Percentiles rank a stretch among this genome's conserved stretches.
These are phyloP conservation scores for Pachliopta kotzebuea DNA, from an alignment of 2,888 invertebrate species.

Conservation along the genomic window DNA sequence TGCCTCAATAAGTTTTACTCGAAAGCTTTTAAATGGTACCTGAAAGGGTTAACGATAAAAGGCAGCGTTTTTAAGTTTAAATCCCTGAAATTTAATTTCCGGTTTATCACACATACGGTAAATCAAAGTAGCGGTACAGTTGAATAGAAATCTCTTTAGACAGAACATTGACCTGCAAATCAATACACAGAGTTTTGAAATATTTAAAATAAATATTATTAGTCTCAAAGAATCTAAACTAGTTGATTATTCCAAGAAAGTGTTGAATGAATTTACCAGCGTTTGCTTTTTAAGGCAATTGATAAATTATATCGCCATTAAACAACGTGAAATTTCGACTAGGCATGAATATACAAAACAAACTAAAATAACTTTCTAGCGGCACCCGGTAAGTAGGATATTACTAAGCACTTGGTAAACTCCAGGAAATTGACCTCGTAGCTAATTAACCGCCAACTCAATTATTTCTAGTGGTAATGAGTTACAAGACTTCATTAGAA, in stretches of 20 bases:
- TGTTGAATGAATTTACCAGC: too few relatives aligned
- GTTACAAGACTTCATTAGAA: slow-evolving; percentile 22
- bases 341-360: background rate
- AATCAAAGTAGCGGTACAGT: background rate
- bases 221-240: too few relatives aligned
- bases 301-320: too few relatives aligned
- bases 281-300: too few relatives aligned
- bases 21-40: background rate
- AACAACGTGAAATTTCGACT: too few relatives aligned
- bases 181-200: background rate
- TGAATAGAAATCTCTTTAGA: background rate
- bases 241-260: too few relatives aligned
- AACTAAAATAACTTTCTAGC: background rate
- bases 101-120: background rate
- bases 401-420: slow-evolving; percentile 10
- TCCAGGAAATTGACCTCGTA: slow-evolving; percentile 17
- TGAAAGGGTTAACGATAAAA: slow-evolving; percentile 5
- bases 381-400: background rate
- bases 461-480: slow-evolving; percentile 25
- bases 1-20: background rate
- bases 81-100: slow-evolving; percentile 7
- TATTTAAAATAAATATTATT: too few relatives aligned
- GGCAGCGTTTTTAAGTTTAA: background rate
- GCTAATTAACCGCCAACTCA: slow-evolving; percentile 25
- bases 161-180: background rate